Conservation (phyloP, 2,888 invertebrate genomes). For the Netelia inedita region DNA sequence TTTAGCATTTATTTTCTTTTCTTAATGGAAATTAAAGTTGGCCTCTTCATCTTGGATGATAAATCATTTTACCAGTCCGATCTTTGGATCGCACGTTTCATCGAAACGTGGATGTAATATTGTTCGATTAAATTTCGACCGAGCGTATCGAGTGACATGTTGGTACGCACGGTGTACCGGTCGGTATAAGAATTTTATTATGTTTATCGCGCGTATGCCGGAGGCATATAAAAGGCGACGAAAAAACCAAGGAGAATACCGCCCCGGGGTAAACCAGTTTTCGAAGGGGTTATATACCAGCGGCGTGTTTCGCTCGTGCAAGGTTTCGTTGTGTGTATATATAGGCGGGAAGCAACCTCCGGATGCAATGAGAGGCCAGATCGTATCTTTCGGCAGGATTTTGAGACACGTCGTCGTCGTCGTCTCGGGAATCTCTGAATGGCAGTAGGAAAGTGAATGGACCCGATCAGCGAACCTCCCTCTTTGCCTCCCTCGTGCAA, state of each 20-base stretch:
- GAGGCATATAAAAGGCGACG: constrained; percentile 60
- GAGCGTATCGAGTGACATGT: neutral
- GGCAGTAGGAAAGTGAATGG: constrained; percentile 79
- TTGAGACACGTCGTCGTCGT: constrained; percentile 56
- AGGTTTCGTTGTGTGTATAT: constrained; percentile 13
- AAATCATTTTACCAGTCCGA: neutral
- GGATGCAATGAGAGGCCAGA: constrained; percentile 61
- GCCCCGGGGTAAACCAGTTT: constrained; percentile 71
- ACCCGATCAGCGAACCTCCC: constrained; percentile 46
- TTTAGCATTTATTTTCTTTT: neutral
- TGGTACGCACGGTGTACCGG: neutral
- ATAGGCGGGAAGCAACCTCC: constrained; percentile 1
- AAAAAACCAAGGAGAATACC: constrained; percentile 61
- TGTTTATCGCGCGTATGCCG: constrained; percentile 68
- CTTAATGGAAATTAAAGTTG: neutral
- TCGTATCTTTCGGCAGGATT: constrained; percentile 72
- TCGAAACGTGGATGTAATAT: neutral
- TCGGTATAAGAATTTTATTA: constrained; percentile 46
- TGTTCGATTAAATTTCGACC: constrained; percentile 37
- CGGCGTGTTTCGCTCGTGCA: constrained; percentile 45
- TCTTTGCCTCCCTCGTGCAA: neutral
- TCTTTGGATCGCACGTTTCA: neutral
- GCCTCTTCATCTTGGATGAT: neutral
- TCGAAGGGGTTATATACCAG: constrained; percentile 51
- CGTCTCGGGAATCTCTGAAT: constrained; percentile 76